Conservation (phyloP, 2,888 invertebrate species). For the Drosophila pseudotakahashii region DNA sequence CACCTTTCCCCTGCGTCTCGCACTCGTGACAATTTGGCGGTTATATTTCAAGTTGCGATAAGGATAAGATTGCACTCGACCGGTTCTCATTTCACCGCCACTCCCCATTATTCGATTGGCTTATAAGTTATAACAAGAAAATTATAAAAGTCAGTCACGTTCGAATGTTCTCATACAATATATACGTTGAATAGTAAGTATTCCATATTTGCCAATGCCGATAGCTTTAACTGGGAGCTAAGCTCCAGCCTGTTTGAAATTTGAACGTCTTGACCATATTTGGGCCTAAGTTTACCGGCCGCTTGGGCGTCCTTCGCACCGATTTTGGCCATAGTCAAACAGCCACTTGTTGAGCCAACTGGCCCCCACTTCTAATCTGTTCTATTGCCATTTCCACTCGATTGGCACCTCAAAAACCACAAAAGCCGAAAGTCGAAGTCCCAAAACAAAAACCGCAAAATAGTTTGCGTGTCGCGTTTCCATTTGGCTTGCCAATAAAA, state of each 20-base stretch:
- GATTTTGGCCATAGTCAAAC: conserved; percentile 53
- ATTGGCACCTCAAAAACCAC: conserved; percentile 6
- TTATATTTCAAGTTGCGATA: conserved; percentile 50
- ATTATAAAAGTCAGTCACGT: conserved; percentile 40
- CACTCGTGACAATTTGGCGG: conserved; percentile 42
- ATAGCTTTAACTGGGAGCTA: conserved; percentile 16
- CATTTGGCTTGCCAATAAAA: conserved; percentile 53
- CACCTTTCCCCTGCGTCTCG: too few species aligned
- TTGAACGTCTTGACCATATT: conserved; percentile 61
- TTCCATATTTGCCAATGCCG: conserved; percentile 67
- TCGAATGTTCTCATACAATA: conserved; percentile 26
- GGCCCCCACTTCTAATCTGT: conserved; percentile 9
- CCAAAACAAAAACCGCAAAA: conserved; percentile 43
- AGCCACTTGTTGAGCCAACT: conserved; percentile 67
- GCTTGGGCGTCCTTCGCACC: conserved; percentile 69
- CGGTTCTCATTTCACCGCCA: conserved; percentile 7
- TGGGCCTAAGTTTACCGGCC: conserved; percentile 57
- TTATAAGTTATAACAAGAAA: conserved; percentile 5
- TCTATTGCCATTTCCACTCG: conserved; percentile 43
- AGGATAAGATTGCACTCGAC: conserved; percentile 67
- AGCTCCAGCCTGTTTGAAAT: conserved; percentile 8
- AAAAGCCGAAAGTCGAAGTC: conserved; percentile 18
- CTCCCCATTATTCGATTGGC: conserved; percentile 31
- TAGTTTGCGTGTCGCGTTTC: conserved; percentile 59
- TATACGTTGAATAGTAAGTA: conserved; percentile 25